Base-by-base conservation (phyloP, 1,140 invertebrate species). In the Anastrepha obliqua region DNA sequence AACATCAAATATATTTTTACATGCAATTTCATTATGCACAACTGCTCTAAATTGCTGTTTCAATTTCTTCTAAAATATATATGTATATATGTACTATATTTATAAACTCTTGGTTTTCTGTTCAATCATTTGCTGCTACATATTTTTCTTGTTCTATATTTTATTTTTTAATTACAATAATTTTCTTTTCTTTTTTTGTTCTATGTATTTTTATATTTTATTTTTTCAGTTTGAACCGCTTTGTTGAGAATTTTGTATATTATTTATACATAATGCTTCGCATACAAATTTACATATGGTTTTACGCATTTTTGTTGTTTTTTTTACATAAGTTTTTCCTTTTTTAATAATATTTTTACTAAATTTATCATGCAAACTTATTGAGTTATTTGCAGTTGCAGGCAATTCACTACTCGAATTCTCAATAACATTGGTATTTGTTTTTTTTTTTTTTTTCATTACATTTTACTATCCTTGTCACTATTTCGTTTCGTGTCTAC, bases 211-310 rank as follows among this genome's bases (percentile, higher is more conserved):
- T 29, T 29, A 29, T 74, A 74, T 29, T 74, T 17, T 74, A 11
- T 17, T 74, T 74, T 55, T 55, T 55, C 9, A 42, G 42, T 47
- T 74, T 47, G 67, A 47, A 74, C 67, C 5, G 67, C 39, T 74
- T 67, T 42, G 42, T 47, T 47, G 42, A 44, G 39, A 42, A 13
- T 74, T 87, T 88, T 87, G 9, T 87, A 39, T 88, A 86, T 74
- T 89, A 86, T 55, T 86, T 81, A 55, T 90, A 42, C 13, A 58
- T 90, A 60, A 85, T 81, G 86, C 47, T 87, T 88, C 59, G 86
- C 47, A 74, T 86, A 59, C 88, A 89, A 87, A 85, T 85, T 89
- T 88, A 87, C 88, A 88, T 89, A 89, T 78, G 87, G 88, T 85
- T 87, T 87, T 70, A 29, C 88, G 81, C 85, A 88, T 87, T 44